These are phyloP conservation scores for Gavialis gangeticus DNA, from an alignment of 2,113 vertebrate genomes.

Conservation along the genomic window DNA sequence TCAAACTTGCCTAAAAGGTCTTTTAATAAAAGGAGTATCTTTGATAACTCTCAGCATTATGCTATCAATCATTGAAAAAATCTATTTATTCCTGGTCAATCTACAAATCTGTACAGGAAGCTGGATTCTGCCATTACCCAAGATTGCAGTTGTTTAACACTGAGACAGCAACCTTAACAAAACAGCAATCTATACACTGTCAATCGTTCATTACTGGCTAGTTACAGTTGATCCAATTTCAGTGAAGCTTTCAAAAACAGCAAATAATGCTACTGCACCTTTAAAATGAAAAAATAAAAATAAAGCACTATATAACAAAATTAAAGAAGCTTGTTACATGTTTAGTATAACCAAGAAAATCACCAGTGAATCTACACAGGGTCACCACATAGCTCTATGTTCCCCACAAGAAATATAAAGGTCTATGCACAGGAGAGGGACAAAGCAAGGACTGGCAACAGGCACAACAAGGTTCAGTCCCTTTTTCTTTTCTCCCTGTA, in stretches of 20 bases:
- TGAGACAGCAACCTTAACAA: not conserved
- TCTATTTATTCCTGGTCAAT: not conserved
- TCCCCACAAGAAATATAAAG: not conserved
- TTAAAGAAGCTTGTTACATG: not conserved
- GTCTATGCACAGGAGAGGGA: not conserved
- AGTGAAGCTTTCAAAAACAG: not conserved
- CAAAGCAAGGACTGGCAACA: not conserved
- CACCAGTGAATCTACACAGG: not conserved
- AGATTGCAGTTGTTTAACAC: not conserved
- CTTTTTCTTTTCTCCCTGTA: not conserved
- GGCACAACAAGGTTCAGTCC: not conserved
- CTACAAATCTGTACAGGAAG: not conserved
- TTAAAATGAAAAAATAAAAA: not conserved
- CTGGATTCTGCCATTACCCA: not conserved
- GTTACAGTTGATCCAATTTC: not conserved
- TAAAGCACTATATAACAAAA: not conserved
- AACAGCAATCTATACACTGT: not conserved
- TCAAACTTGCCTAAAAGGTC: not conserved
- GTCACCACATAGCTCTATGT: not conserved
- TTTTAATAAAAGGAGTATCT: not conserved
- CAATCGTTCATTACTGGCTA: not conserved
- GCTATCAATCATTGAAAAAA: not conserved
- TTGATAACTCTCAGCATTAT: not conserved
- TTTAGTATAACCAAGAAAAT: not conserved
- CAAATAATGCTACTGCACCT: not conserved